Evolutionary conservation across 2,888 invertebrate genomes (phyloP).

Genomic region (Abscondita cerata): DNA sequence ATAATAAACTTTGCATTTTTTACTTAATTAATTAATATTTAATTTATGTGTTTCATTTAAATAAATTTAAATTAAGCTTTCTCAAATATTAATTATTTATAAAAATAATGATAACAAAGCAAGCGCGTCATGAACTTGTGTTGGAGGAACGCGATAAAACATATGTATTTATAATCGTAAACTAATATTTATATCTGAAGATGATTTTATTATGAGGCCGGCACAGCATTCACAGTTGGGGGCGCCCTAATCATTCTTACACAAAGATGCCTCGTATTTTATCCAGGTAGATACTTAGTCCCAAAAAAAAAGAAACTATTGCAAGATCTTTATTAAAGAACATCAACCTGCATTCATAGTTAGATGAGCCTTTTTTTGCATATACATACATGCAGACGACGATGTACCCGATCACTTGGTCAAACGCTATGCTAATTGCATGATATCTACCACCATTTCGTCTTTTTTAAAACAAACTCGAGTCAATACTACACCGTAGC

Average conservation of each 20-base stretch:
- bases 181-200: conserved; percentile 59
- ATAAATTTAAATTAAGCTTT: conserved; percentile 22
- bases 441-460: conserved; percentile 14
- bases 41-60: conserved; percentile 27
- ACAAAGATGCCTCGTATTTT: conserved; percentile 53
- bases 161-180: conserved; percentile 56
- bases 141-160: conserved; percentile 52
- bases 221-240: conserved; percentile 50
- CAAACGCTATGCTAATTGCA: conserved; percentile 30
- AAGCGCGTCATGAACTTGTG: conserved; percentile 11
- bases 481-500: conserved; percentile 46
- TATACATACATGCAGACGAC: no score
- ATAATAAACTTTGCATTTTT: conserved; percentile 37
- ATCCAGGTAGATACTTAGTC: conserved; percentile 48
- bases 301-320: neutral
- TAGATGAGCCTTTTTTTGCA: no score
- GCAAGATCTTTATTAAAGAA: conserved; percentile 6
- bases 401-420: no score
- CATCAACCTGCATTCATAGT: no score
- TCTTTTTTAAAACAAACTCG: conserved; percentile 6
- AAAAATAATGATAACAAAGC: conserved; percentile 20
- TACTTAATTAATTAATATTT: conserved; percentile 10
- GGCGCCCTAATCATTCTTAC: conserved; percentile 53
- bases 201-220: conserved; percentile 58
- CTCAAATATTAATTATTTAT: conserved; percentile 3